Evolutionary conservation across 2,797 vertebrate genomes (phyloP), one percentile per base, ranked within the genome.

Genomic region (Gymnothorax javanicus): DNA sequence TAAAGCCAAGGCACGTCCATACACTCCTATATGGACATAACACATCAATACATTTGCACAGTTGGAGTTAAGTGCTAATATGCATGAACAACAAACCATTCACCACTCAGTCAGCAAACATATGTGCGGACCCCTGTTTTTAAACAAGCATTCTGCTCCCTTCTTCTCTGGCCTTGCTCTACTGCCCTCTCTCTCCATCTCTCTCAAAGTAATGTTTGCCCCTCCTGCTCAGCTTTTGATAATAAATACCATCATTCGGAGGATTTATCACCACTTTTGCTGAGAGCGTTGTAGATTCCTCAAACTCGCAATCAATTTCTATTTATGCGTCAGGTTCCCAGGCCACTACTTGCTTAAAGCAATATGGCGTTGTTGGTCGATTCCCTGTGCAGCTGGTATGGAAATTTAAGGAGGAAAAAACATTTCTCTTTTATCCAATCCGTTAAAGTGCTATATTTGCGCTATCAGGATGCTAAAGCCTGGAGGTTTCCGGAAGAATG

Each of bases 201-300:
- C 77, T 50, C 13, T 77, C 75, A 13, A 60, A 50, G 52, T 56
- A 56, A 23, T n/a, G 52, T 82, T 82, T 82, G 23, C n/a, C 75
- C 43, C 43, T n/a, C 58, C 57, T 60, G 82, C 54, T 83, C 59
- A 57, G 54, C 58, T 60, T 25, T 27, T 60, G 58, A 83, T 59
- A 33, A 60, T 59, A n/a, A 17, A 60, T 59, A 11, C 23, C 15
- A 27, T 57, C 82, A 83, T 83, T 83, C 59, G 60, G 3, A 33
- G 58, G 82, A 83, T 83, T 59, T 60, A 83, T 83, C 23, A 17
- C 58, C 82, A 27, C 82, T 83, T 83, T 60, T 83, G 82, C 82
- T 2, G 27, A 2, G 27, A 59, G 60, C 82, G 54, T 2, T 79
- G n/a, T 58, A 60, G 12, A 58, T 59, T 73, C 27, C 84, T 56